Conservation (phyloP, 2,888 invertebrate species). For the Chaetoderma sp. region DNA sequence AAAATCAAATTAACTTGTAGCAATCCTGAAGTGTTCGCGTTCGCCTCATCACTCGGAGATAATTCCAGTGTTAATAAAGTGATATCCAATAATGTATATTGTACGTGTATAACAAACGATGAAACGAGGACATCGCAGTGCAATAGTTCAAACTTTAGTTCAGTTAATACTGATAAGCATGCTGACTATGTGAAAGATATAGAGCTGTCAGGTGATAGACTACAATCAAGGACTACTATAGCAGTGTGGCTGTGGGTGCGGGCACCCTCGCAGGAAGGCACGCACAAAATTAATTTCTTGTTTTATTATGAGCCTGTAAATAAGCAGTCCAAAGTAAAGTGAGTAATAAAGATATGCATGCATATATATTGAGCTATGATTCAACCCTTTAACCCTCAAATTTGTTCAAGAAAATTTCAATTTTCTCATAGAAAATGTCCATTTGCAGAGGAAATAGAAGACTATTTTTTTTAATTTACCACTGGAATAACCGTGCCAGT, state of each 20-base stretch:
- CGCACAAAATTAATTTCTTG: constrained; percentile 77
- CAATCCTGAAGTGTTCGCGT: constrained; percentile 77
- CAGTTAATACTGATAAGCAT: not conserved
- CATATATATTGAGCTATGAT: not conserved
- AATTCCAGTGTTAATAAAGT: no score
- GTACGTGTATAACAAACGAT: not conserved
- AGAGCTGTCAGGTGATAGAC: constrained; percentile 57
- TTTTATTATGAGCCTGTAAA: constrained; percentile 79
- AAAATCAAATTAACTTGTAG: constrained; percentile 75
- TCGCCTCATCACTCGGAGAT: constrained; percentile 68
- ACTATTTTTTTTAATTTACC: no score
- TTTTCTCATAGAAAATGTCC: no score
- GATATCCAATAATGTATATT: no score
- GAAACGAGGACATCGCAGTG: not conserved
- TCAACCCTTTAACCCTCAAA: not conserved
- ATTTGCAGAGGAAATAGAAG: no score
- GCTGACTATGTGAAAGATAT: constrained; percentile 50
- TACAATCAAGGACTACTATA: constrained; percentile 73
- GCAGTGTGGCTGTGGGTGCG: constrained; percentile 77
- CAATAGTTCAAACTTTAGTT: constrained; percentile 4
- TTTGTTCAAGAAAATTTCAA: not conserved
- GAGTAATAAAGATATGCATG: no score
- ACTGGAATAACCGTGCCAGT: no score
- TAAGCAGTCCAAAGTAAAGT: constrained; percentile 49
- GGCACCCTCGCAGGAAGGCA: constrained; percentile 78